Percentiles rank a stretch among this genome's conserved stretches.
Conservation (phyloP, 2,797 vertebrate genomes). For the Poecilia picta region DNA sequence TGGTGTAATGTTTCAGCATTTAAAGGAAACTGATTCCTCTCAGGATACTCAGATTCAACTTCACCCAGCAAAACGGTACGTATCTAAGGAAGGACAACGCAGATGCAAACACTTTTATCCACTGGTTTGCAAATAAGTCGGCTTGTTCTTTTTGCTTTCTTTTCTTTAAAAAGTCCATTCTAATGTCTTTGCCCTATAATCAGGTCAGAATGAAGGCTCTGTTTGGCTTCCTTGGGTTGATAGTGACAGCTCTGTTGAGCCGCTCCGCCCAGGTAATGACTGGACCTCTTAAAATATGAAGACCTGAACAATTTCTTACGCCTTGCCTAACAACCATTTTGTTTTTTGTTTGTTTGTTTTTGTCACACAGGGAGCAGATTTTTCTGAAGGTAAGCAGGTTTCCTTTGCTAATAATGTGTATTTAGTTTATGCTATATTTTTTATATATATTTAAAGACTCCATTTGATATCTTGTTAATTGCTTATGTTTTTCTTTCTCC, state of each 20-base stretch:
- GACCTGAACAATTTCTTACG: not conserved
- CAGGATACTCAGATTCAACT: not conserved
- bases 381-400: not conserved
- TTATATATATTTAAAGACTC: not conserved
- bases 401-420: not conserved
- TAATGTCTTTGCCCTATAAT: not conserved
- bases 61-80: not conserved
- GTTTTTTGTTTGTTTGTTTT: not conserved
- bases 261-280: not conserved
- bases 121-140: not conserved
- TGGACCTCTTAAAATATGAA: not conserved
- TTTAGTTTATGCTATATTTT: not conserved
- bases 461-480: not conserved
- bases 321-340: not conserved
- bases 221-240: no score
- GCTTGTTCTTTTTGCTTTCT: not conserved
- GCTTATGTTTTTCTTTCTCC: not conserved
- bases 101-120: not conserved
- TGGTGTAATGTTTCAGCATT: not conserved
- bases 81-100: not conserved
- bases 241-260: not conserved
- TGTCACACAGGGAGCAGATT: not conserved
- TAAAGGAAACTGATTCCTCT: constrained; percentile 1
- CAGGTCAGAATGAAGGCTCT: constrained; percentile 12
- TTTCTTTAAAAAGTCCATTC: not conserved